These are phyloP conservation scores for Sesia bembeciformis DNA, from an alignment of 2,888 invertebrate species.

Conservation along the genomic window DNA sequence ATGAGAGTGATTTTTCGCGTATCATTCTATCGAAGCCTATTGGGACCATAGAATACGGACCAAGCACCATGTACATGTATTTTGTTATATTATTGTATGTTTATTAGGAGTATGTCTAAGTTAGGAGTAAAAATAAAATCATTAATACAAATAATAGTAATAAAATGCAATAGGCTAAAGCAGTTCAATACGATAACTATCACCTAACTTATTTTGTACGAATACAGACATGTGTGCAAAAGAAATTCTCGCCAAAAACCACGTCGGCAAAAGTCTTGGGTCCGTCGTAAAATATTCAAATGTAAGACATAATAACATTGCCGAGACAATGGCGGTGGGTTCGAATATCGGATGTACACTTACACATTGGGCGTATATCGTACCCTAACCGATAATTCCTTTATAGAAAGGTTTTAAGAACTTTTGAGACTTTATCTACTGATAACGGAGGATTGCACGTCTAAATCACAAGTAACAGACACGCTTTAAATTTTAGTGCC, in stretches of 20 bases:
- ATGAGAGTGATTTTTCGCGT: neutral
- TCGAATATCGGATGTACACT: constrained; percentile 2
- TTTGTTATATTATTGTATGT: neutral
- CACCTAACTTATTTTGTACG: too few relatives aligned
- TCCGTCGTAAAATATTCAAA: constrained; percentile 45
- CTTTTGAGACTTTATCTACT: too few relatives aligned
- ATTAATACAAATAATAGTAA: too few relatives aligned
- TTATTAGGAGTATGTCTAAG: too few relatives aligned
- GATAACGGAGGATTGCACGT: too few relatives aligned
- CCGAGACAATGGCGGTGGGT: constrained; percentile 6
- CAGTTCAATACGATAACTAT: too few relatives aligned
- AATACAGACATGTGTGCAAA: neutral
- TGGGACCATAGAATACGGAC: neutral
- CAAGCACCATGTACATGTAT: neutral
- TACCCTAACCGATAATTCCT: too few relatives aligned
- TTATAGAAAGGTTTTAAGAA: too few relatives aligned
- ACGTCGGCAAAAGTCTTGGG: constrained; percentile 26
- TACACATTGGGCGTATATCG: neutral
- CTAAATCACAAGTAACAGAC: too few relatives aligned
- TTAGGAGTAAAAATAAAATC: too few relatives aligned
- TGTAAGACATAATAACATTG: constrained; percentile 29
- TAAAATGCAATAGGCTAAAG: too few relatives aligned
- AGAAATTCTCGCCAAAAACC: constrained; percentile 17
- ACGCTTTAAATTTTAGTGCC: too few relatives aligned
- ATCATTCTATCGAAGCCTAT: neutral